Evolutionary conservation across 2,113 vertebrate genomes (phyloP).

Genomic region (Rhabdomys dilectus): DNA sequence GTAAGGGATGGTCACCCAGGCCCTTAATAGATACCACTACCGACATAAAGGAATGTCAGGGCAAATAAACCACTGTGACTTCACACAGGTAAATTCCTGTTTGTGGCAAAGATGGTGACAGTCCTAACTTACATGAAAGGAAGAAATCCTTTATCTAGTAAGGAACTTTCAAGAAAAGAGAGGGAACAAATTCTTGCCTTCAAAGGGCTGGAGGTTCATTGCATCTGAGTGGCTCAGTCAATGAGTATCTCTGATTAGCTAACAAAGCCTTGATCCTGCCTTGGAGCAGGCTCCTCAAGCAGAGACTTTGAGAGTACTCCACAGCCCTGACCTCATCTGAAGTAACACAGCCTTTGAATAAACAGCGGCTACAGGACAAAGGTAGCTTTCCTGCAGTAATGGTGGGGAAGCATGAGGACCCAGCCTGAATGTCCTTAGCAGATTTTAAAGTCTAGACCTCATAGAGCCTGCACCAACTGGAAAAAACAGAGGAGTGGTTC

Average conservation of each 20-base stretch:
- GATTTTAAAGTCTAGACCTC: neutral
- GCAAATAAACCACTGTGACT: slow-evolving; percentile 29
- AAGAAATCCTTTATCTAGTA: neutral
- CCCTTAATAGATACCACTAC: neutral
- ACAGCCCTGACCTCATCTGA: neutral
- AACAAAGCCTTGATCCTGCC: neutral
- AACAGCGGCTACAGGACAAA: neutral
- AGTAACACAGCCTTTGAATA: neutral
- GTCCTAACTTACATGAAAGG: neutral
- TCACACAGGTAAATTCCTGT: neutral
- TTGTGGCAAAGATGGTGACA: neutral
- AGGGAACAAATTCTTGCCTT: neutral
- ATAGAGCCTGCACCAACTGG: neutral
- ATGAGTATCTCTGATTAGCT: neutral
- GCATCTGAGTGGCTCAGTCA: neutral
- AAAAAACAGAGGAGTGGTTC: neutral
- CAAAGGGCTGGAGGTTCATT: neutral
- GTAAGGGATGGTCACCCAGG: neutral
- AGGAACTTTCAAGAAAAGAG: neutral
- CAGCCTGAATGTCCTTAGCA: neutral
- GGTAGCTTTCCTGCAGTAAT: neutral
- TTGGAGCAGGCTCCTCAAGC: neutral
- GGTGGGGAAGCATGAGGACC: neutral
- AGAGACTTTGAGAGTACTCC: neutral
- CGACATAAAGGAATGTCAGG: neutral